Percentiles rank a stretch among this genome's conserved stretches.
These are phyloP conservation scores for Hydractinia symbiolongicarpus DNA, from an alignment of 30 jellyfish, hydroid and myxozoan genomes.

Conservation along the genomic window DNA sequence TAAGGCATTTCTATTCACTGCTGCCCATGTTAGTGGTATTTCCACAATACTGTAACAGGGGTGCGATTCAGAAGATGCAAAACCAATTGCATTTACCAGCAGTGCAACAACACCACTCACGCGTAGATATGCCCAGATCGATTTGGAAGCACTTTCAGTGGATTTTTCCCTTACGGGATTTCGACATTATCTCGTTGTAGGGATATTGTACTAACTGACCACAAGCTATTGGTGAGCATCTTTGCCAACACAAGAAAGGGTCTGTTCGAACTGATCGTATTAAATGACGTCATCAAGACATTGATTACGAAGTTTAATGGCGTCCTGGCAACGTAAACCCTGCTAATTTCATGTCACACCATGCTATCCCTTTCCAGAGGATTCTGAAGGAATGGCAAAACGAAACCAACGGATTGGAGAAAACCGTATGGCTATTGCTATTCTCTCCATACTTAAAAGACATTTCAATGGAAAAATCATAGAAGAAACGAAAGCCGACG, in stretches of 20 bases:
- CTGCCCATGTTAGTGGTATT: constrained; percentile 34
- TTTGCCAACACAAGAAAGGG: constrained; percentile 17
- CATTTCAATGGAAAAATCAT: background rate
- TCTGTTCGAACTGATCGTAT: constrained; percentile 26
- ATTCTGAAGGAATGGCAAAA: background rate
- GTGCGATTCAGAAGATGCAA: background rate
- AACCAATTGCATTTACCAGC: background rate
- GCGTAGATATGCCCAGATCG: constrained; percentile 27
- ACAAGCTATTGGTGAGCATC: constrained; percentile 42
- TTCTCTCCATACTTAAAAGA: constrained; percentile 42
- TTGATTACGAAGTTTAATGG: background rate
- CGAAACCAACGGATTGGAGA: constrained; percentile 26
- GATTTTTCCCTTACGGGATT: constrained; percentile 35
- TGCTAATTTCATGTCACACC: constrained; percentile 25
- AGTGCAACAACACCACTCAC: constrained; percentile 21
- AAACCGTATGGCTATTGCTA: constrained; percentile 43
- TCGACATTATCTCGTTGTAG: constrained; percentile 34
- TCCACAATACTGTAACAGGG: constrained; percentile 25
- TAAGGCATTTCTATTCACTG: constrained; percentile 24
- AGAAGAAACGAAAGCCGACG: constrained; percentile 11
- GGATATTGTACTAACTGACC: constrained; percentile 29
- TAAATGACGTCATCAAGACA: constrained; percentile 34
- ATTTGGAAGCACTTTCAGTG: constrained; percentile 33
- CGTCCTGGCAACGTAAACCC: constrained; percentile 34
- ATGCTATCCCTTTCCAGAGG: constrained; percentile 16